Evolutionary conservation across 37 sponge, comb jelly and placozoan genomes (phyloP).

Genomic region (Oscarella lobularis): DNA sequence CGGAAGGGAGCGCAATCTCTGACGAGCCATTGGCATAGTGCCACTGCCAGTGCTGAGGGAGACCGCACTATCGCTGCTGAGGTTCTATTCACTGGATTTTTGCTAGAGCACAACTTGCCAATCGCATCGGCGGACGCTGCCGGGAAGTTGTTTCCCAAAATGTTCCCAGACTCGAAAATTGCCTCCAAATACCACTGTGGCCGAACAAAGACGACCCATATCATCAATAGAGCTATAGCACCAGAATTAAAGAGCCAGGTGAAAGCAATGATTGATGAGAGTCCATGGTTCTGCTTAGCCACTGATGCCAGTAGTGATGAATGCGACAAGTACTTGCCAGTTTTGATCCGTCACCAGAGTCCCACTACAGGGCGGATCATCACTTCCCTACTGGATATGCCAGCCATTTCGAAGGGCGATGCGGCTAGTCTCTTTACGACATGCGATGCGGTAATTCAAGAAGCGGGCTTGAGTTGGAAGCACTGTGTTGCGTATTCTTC

Average conservation of each 20-base stretch:
- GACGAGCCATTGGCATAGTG: not conserved
- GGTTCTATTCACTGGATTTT: constrained; percentile 24
- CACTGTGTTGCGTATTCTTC: no score
- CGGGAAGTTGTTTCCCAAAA: constrained; percentile 15
- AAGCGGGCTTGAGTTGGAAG: no score
- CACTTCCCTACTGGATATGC: not conserved
- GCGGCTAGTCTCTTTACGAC: no score
- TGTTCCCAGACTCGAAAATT: constrained; percentile 25
- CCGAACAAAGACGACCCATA: no score
- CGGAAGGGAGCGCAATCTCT: constrained; percentile 1
- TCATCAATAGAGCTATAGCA: no score
- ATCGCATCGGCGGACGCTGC: constrained; percentile 23
- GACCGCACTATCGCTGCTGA: no score
- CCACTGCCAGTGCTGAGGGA: not conserved
- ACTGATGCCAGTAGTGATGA: not conserved
- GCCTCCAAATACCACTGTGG: constrained; percentile 32
- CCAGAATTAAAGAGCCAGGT: no score
- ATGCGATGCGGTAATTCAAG: no score
- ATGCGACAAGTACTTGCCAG: not conserved
- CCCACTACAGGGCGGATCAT: not conserved
- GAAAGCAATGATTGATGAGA: not conserved
- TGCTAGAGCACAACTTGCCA: constrained; percentile 39
- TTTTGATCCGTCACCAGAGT: not conserved
- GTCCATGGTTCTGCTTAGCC: not conserved
- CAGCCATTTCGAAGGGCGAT: no score